phyloP scores from a whole-genome alignment of 2,797 vertebrate genomes.

The Pyrocephalus nanus region DNA sequence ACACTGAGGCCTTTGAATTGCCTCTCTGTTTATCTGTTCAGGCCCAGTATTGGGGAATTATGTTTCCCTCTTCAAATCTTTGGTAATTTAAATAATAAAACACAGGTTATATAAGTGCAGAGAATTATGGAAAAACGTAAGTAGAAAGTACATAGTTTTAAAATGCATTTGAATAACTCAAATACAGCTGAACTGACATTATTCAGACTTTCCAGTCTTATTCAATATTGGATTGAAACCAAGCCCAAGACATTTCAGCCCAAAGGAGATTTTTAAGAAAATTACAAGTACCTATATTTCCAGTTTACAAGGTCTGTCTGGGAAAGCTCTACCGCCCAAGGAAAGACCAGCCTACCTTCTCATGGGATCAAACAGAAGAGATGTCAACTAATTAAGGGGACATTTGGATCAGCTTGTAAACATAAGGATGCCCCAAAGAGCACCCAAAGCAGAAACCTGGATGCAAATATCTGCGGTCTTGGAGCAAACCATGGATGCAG shows the following conservation, averaged over 20 bases:
- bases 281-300: constrained; percentile 33
- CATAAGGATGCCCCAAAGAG: neutral
- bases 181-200: constrained; percentile 61
- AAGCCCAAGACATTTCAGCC: constrained; percentile 67
- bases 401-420: neutral
- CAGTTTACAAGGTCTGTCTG: constrained; percentile 11
- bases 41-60: neutral
- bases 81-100: constrained; percentile 41
- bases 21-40: constrained; percentile 8
- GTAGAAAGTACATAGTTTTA: constrained; percentile 34
- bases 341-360: neutral
- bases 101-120: constrained; percentile 50
- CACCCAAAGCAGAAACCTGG: neutral
- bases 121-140: constrained; percentile 44
- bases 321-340: neutral
- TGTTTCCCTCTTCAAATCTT: neutral
- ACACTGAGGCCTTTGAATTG: neutral
- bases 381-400: neutral
- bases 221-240: constrained; percentile 69
- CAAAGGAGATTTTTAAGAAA: constrained; percentile 64
- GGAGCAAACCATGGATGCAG: neutral
- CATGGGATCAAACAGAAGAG: neutral
- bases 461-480: neutral
- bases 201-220: constrained; percentile 72
- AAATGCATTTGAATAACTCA: constrained; percentile 56